Evolutionary conservation across 2,888 invertebrate genomes (phyloP).

Genomic region (Acheta domesticus): DNA sequence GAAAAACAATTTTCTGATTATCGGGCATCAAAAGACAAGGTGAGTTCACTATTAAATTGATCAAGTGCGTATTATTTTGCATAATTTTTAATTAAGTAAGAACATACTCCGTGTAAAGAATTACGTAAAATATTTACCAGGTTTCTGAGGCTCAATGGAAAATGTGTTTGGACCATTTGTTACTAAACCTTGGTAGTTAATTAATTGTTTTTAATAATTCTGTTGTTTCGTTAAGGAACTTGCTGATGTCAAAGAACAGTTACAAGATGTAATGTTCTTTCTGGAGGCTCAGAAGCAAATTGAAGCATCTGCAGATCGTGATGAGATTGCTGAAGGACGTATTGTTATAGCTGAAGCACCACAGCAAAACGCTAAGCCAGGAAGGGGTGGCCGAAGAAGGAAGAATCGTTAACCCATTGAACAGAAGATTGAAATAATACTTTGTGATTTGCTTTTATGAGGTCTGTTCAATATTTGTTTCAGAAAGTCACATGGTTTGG

Average conservation of each 20-base stretch:
- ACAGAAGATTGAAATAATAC: too few relatives aligned
- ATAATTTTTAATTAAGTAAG: too few relatives aligned
- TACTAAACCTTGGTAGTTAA: too few relatives aligned
- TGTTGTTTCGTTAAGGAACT: slow-evolving; percentile 55
- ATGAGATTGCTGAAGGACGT: slow-evolving; percentile 56
- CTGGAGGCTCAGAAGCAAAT: slow-evolving; percentile 79
- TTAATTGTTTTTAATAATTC: too few relatives aligned
- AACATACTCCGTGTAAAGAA: too few relatives aligned
- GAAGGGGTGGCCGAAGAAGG: slow-evolving; percentile 12
- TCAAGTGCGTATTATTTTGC: too few relatives aligned
- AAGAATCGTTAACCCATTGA: slow-evolving; percentile 22
- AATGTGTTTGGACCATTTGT: too few relatives aligned
- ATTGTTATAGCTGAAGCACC: slow-evolving; percentile 34
- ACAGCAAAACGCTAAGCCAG: not conserved
- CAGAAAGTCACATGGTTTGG: too few relatives aligned
- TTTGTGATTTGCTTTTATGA: too few relatives aligned
- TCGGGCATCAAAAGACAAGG: slow-evolving; percentile 45
- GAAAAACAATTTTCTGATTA: slow-evolving; percentile 51
- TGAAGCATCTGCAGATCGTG: slow-evolving; percentile 54
- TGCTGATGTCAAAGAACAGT: slow-evolving; percentile 83
- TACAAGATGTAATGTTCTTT: slow-evolving; percentile 95
- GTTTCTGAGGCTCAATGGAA: too few relatives aligned
- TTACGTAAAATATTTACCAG: too few relatives aligned
- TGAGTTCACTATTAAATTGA: slow-evolving; percentile 28
- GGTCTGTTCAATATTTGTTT: too few relatives aligned